Evolutionary conservation across 2,888 invertebrate species (phyloP), one percentile per base, ranked within the genome.

Genomic region (Lasius platythorax): DNA sequence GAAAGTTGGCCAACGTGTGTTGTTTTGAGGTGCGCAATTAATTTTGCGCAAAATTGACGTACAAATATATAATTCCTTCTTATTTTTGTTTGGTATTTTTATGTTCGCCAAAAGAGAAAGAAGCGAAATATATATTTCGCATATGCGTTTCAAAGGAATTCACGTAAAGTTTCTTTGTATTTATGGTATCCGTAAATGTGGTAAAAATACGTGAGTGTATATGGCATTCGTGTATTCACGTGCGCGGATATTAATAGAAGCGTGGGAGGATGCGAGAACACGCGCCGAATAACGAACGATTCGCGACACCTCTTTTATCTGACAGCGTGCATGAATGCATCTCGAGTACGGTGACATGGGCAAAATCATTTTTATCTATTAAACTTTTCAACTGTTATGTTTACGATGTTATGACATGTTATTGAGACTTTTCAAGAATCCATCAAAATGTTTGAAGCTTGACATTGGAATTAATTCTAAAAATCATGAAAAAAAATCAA

Each of bases 191-290:
- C 23, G 37, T 40, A 67, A 76, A 28, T 9, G 37, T 9, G 37
- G 67, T 12, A 33, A 61, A 72, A 40, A 46, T 79, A 43, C 33
- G 53, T 30, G 33, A 23, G 3, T 23, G 15, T 43, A 15, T 3
- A 30, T 18, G 33, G 37, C 33, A 63, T 40, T 81, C 37, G 58
- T 56, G 11, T 58, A 78, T 23, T 12, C 23, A 46, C 75, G 63
- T 64, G 66, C 33, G 28, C 50, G 85, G 72, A 76, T 90, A 90
- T 89, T 90, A 90, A 87, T 89, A 90, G 90, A 90, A 82, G 64
- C 84, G 88, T 90, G 85, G 90, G 89, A 90, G 90, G 90, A 90
- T 87, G 87, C 84, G 83, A 85, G 76, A 83, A 85, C 90, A 85
- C 73, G 87, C 75, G 40, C 33, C 83, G 83, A 81, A 68, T 68